Percentiles rank a stretch among this genome's conserved stretches.
Evolutionary conservation across 2,797 vertebrate species (phyloP).

Genomic region (Tenualosa ilisha): DNA sequence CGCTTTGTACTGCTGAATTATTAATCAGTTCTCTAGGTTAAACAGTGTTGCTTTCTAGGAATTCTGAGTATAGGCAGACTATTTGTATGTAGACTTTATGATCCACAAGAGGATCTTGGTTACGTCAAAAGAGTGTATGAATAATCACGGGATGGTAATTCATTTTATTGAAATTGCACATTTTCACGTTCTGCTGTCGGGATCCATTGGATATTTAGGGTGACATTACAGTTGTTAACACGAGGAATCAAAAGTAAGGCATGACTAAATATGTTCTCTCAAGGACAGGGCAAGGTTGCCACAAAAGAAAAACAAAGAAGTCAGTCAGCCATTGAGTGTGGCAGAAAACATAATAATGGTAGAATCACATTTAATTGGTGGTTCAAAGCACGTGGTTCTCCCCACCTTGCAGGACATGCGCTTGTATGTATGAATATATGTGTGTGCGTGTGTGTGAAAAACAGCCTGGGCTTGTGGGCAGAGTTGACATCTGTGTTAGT

Average conservation of each 20-base stretch:
- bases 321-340: not conserved
- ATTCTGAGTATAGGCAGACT: not conserved
- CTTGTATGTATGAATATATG: not conserved
- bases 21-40: constrained; percentile 4
- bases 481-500: too few relatives aligned
- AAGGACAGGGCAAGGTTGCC: constrained; percentile 36
- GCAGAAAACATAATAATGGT: not conserved
- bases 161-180: not conserved
- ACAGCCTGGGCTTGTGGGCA: too few relatives aligned
- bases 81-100: not conserved
- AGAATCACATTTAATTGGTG: not conserved
- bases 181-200: not conserved
- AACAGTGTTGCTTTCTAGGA: not conserved
- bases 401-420: not conserved
- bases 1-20: constrained; percentile 15
- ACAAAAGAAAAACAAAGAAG: constrained; percentile 38
- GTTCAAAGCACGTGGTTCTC: not conserved
- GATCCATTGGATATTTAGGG: not conserved
- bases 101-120: not conserved
- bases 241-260: not conserved
- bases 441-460: not conserved
- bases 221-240: not conserved
- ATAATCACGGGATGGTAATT: too few relatives aligned
- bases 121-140: not conserved
- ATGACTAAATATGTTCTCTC: constrained; percentile 33